These are phyloP conservation scores for Tachycineta bicolor DNA, from an alignment of 2,113 vertebrate species.

Conservation along the genomic window DNA sequence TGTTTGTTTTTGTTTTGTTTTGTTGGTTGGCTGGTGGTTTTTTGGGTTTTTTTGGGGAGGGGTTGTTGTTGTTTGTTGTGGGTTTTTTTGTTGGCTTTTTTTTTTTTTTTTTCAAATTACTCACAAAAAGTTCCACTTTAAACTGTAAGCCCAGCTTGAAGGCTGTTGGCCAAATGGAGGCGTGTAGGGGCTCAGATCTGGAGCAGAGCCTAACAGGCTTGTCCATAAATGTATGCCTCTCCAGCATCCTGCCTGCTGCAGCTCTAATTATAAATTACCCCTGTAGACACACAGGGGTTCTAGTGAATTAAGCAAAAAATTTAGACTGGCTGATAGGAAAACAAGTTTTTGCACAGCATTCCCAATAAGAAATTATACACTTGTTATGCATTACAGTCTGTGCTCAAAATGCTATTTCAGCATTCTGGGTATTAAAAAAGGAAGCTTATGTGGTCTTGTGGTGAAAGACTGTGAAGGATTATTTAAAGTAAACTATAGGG, in stretches of 20 bases:
- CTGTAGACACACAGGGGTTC: conserved; percentile 63
- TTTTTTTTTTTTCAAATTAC: neutral
- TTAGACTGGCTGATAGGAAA: conserved; percentile 68
- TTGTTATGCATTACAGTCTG: conserved; percentile 81
- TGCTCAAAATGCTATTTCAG: conserved; percentile 82
- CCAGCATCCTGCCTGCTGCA: conserved; percentile 48
- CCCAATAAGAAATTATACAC: conserved; percentile 80
- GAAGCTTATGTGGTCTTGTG: conserved; percentile 80
- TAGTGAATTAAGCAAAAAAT: conserved; percentile 73
- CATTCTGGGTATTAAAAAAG: conserved; percentile 82
- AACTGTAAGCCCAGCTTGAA: conserved; percentile 42
- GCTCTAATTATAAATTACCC: conserved; percentile 70
- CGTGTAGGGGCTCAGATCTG: conserved; percentile 47
- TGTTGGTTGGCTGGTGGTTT: too few relatives aligned
- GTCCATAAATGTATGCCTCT: conserved; percentile 26
- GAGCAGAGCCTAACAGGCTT: conserved; percentile 59
- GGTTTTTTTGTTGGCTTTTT: too few relatives aligned
- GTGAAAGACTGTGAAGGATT: conserved; percentile 81
- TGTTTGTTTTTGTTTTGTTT: too few relatives aligned
- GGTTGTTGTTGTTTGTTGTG: too few relatives aligned
- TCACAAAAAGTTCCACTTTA: conserved; percentile 35
- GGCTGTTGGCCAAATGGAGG: conserved; percentile 58
- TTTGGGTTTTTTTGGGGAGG: too few relatives aligned
- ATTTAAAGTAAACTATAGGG: conserved; percentile 82
- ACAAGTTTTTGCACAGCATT: conserved; percentile 75